These are phyloP conservation scores for Caretta caretta DNA, from an alignment of 2,113 vertebrate species.

Conservation along the genomic window DNA sequence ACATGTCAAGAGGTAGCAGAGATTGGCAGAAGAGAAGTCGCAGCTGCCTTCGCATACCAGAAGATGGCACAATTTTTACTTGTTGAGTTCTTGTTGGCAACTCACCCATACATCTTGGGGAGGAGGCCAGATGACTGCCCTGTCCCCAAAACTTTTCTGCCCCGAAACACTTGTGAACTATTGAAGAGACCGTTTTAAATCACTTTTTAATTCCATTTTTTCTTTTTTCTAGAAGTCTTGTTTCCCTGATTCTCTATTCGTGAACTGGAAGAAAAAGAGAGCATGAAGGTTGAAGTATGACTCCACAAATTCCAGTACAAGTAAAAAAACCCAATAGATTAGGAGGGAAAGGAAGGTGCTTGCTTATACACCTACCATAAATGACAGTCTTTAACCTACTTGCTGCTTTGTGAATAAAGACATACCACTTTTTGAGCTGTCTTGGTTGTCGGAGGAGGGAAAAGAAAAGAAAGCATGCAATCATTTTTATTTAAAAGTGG, in stretches of 20 bases:
- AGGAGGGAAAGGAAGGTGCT: background rate
- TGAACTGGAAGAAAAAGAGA: background rate
- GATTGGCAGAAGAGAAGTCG: constrained; percentile 27
- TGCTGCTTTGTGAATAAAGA: background rate
- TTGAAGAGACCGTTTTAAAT: background rate
- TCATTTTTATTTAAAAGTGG: background rate
- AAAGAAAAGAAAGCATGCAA: background rate
- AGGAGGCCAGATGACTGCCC: background rate
- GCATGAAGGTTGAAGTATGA: background rate
- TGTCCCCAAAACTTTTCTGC: background rate
- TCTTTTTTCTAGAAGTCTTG: background rate
- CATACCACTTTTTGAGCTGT: background rate
- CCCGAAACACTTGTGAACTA: background rate
- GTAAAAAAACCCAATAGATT: background rate
- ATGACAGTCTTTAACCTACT: background rate
- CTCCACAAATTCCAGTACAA: background rate
- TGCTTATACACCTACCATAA: background rate
- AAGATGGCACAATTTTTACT: background rate
- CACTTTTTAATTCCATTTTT: background rate
- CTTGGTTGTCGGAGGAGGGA: rapidly evolving
- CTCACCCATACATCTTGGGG: background rate
- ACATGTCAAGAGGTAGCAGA: constrained; percentile 34
- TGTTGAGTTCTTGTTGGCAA: background rate
- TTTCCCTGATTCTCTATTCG: background rate
- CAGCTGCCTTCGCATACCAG: background rate